phyloP scores from a whole-genome alignment of 2,797 vertebrate species.

The Gouania willdenowi region DNA sequence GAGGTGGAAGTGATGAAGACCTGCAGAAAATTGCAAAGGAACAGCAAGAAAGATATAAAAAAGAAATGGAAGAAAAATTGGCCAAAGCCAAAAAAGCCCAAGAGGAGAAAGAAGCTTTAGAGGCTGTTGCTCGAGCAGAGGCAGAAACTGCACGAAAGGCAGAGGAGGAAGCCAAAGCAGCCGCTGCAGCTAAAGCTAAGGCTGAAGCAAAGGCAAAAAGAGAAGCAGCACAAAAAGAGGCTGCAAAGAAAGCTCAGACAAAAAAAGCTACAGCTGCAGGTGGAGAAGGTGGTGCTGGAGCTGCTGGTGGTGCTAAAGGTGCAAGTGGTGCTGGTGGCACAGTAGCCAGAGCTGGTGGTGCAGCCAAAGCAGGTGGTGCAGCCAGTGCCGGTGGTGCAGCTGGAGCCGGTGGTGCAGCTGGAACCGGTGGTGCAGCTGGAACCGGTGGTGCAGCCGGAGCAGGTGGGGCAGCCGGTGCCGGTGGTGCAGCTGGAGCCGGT shows the following conservation, averaged over 20 bases:
- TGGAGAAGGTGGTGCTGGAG: background rate
- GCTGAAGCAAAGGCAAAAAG: conserved; percentile 43
- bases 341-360: background rate
- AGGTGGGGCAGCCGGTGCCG: background rate
- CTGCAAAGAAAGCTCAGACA: conserved; percentile 35
- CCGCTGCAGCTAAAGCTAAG: conserved; percentile 32
- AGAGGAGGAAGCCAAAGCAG: conserved; percentile 48
- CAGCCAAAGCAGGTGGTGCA: background rate
- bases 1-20: conserved; percentile 46
- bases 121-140: conserved; percentile 32
- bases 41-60: conserved; percentile 67
- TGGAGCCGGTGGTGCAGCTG: background rate
- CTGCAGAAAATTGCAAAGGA: conserved; percentile 69
- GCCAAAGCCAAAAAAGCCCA: conserved; percentile 60
- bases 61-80: conserved; percentile 62
- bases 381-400: background rate
- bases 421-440: background rate
- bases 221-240: conserved; percentile 52
- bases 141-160: conserved; percentile 46
- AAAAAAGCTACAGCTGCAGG: conserved; percentile 8
- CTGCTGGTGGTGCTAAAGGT: background rate
- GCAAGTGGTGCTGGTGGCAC: background rate
- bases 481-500: background rate
- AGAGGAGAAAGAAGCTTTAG: conserved; percentile 54
- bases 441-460: background rate